Evolutionary conservation across 2,888 invertebrate genomes (phyloP), one percentile per base, ranked within the genome.

Genomic region (Branchellion lobata): DNA sequence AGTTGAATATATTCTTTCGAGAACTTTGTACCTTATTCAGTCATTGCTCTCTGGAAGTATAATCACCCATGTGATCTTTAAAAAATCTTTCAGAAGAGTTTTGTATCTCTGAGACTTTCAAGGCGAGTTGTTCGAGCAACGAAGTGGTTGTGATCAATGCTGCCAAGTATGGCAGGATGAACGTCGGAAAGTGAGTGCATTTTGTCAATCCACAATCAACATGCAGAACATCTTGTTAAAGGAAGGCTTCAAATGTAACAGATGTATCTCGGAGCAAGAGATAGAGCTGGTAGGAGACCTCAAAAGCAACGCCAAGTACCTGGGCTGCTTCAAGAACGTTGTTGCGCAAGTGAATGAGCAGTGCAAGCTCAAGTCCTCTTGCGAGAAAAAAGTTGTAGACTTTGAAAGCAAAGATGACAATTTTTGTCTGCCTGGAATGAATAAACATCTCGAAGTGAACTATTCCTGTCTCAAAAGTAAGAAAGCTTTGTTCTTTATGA

Each of bases 111-210:
- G 75, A 75, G 29, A 27, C 57, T 5, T 75, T 75, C 29, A 51
- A 75, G 53, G 47, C 75, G 1, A 1, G 29, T 2, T 75, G 75
- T 53, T 27, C 33, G 5, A 18, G 14, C 18, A n/a, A 40, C 14
- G 75, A 75, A 51, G 68, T 76, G 3, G 40, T 80, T 33, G n/a
- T 76, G n/a, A 68, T 80, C 27, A 33, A 75, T 1, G n/a, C 36
- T 1, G 80, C 80, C 24, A 69, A 40, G 40, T 80, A 69, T 53
- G 80, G 80, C n/a, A 31, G 80, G 24, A 75, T 68, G 75, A 61
- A 36, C 0, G 65, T 76, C 31, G 80, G 80, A 40, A 65, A 75
- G 53, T 80, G 75, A 47, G 47, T 47, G 18, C 18, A 47, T 47
- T 47, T 47, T 14, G 11, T 47, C 18, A 47, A 18, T 14, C 11